Evolutionary conservation across 2,888 invertebrate species (phyloP).

Genomic region (Drepanosiphum platanoidis): DNA sequence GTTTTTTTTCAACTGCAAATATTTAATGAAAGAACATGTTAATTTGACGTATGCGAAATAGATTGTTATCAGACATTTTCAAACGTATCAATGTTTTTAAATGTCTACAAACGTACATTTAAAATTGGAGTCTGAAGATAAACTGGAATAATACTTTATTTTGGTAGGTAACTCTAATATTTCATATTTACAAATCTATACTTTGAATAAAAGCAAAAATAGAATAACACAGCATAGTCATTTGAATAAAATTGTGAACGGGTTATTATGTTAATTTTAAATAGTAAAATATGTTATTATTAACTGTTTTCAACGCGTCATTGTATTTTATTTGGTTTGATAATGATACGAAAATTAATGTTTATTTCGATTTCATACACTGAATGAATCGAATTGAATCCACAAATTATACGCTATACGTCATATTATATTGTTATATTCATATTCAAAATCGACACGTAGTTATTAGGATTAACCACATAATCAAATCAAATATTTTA

Average conservation of each 20-base stretch:
- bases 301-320: neutral
- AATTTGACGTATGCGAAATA: conserved; percentile 18
- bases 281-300: too few relatives aligned
- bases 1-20: neutral
- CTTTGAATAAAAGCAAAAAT: conserved; percentile 12
- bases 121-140: neutral
- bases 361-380: neutral
- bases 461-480: neutral
- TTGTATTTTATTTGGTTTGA: neutral
- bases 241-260: neutral
- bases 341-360: neutral
- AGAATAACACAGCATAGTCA: neutral
- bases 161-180: too few relatives aligned
- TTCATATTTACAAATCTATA: neutral
- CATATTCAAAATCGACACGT: neutral
- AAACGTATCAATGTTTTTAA: neutral
- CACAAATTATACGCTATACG: neutral
- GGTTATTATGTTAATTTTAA: neutral
- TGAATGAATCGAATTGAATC: neutral
- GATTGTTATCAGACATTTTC: neutral
- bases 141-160: conserved; percentile 13
- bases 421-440: neutral
- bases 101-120: neutral
- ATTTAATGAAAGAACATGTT: conserved; percentile 13
- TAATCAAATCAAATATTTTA: neutral